A percentile compares a stretch with the other conserved stretches of the same genome.
These are phyloP conservation scores for Platysternon megacephalum DNA, from an alignment of 2,113 vertebrate genomes.

Conservation along the genomic window DNA sequence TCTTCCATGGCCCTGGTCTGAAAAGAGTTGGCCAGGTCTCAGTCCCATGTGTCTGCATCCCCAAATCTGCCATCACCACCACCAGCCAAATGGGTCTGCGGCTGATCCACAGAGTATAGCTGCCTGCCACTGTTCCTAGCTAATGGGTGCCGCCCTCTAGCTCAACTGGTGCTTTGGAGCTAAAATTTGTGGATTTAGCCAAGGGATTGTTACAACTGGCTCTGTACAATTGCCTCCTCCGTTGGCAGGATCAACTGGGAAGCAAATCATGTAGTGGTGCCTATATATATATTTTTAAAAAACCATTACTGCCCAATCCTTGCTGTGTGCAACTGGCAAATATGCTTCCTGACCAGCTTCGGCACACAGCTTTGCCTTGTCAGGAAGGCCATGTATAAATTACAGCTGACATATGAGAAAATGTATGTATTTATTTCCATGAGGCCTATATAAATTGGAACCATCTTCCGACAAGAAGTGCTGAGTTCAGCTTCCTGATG, in stretches of 20 bases:
- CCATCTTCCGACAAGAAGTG: neutral
- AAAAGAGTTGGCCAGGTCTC: neutral
- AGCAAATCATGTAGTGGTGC: neutral
- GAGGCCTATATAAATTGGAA: slow-evolving; percentile 52
- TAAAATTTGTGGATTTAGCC: neutral
- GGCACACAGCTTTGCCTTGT: neutral
- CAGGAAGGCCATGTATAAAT: neutral
- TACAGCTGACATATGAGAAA: neutral
- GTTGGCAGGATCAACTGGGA: neutral
- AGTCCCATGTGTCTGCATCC: neutral
- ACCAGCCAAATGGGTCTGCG: neutral
- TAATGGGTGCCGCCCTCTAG: neutral
- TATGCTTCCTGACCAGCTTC: fast-evolving
- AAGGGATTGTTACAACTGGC: neutral
- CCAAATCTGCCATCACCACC: neutral
- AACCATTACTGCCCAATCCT: neutral
- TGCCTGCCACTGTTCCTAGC: neutral
- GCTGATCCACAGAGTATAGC: neutral
- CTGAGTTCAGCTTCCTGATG: neutral
- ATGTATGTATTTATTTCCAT: neutral
- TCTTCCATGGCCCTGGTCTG: neutral
- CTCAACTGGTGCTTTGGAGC: neutral
- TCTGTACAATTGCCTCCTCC: neutral
- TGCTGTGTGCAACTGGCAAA: neutral
- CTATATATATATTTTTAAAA: neutral